phyloP scores from a whole-genome alignment of 2,113 vertebrate genomes.

The Craseonycteris thonglongyai region DNA sequence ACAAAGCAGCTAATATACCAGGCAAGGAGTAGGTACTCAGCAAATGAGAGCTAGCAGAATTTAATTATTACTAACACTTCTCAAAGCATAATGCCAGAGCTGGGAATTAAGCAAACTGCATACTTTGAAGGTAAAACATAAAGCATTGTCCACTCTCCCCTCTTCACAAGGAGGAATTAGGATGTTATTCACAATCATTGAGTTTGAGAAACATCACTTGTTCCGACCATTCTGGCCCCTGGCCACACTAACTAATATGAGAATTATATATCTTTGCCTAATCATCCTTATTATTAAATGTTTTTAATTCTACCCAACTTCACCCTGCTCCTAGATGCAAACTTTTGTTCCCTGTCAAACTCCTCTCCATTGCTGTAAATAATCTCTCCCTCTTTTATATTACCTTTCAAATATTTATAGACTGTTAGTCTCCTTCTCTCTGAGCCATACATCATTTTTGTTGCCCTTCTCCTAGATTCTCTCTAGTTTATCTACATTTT shows the following conservation, averaged over 20 bases:
- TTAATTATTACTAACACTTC: not conserved
- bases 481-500: constrained; percentile 80
- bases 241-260: not conserved
- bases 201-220: not conserved
- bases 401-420: constrained; percentile 85
- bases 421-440: constrained; percentile 81
- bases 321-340: constrained; percentile 56
- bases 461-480: constrained; percentile 75
- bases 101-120: not conserved
- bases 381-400: constrained; percentile 78
- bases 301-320: constrained; percentile 65
- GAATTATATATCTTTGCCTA: constrained; percentile 19
- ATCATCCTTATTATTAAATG: constrained; percentile 47
- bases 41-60: not conserved
- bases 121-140: not conserved
- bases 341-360: constrained; percentile 78
- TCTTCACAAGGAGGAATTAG: not conserved
- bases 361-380: constrained; percentile 79
- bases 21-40: not conserved
- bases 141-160: constrained; percentile 58
- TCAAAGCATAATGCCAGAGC: not conserved
- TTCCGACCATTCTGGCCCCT: not conserved
- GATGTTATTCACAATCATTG: fast-evolving
- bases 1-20: not conserved
- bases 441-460: constrained; percentile 79